Conservation (phyloP, 2,113 vertebrate species). For the Chloroceryle aenea region DNA sequence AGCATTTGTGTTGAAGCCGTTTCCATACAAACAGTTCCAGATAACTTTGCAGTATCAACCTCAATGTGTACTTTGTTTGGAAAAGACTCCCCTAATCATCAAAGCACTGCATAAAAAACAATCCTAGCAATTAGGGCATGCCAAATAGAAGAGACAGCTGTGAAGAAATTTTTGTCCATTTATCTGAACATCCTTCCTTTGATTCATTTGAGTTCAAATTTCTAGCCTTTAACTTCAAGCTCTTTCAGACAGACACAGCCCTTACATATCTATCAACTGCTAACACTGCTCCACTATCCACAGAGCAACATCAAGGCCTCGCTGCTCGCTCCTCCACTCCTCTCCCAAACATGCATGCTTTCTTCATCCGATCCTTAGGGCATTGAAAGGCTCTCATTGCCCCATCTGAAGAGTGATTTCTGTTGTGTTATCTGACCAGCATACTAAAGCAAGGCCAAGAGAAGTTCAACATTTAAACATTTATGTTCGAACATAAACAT, state of each 20-base stretch:
- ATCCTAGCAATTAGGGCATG: slow-evolving; percentile 19
- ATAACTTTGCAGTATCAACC: slow-evolving; percentile 11
- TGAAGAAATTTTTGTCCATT: slow-evolving; percentile 8
- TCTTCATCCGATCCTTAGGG: neutral
- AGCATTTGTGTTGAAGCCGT: neutral
- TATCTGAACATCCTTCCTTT: slow-evolving; percentile 33
- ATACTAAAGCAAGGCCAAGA: neutral
- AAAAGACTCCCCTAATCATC: slow-evolving; percentile 18
- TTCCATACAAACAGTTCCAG: slow-evolving; percentile 17
- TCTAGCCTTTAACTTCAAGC: neutral
- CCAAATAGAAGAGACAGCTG: slow-evolving; percentile 49
- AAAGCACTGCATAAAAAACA: slow-evolving; percentile 29
- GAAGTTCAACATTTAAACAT: slow-evolving; percentile 37
- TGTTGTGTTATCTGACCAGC: neutral
- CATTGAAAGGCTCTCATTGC: neutral
- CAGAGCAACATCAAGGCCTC: neutral
- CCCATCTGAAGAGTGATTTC: neutral
- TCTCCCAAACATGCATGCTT: rapidly evolving
- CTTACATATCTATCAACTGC: neutral
- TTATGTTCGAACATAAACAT: slow-evolving; percentile 10
- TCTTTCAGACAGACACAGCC: neutral
- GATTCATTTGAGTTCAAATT: neutral
- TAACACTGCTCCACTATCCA: slow-evolving; percentile 2
- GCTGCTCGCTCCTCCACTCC: neutral
- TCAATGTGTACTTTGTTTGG: slow-evolving; percentile 48